These are phyloP conservation scores for Hycleus phaleratus DNA, from an alignment of 1,140 invertebrate genomes.

Conservation along the genomic window DNA sequence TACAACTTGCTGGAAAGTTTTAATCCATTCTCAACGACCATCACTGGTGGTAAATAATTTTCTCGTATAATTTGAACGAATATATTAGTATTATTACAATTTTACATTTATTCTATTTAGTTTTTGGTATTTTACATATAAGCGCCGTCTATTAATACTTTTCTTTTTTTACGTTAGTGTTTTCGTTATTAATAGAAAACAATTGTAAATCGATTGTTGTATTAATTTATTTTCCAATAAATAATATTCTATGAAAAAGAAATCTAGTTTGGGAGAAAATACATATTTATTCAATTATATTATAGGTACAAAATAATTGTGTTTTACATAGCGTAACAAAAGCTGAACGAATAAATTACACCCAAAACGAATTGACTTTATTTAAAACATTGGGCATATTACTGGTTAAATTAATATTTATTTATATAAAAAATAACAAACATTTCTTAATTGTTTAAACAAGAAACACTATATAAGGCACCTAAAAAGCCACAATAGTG, in stretches of 20 bases:
- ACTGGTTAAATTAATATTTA: not conserved
- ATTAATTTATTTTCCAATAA: conserved; percentile 3
- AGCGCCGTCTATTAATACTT: conserved; percentile 39
- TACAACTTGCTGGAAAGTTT: no score
- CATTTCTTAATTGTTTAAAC: conserved; percentile 2
- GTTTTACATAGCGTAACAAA: no score
- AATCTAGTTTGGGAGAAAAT: no score
- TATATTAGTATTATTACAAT: conserved; percentile 30
- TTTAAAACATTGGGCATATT: no score
- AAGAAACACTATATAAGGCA: conserved; percentile 2
- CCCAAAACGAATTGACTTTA: no score
- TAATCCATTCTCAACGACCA: no score
- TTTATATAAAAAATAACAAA: conserved; percentile 15
- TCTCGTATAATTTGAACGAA: conserved; percentile 25
- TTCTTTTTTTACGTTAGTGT: not conserved
- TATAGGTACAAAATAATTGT: no score
- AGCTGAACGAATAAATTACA: no score
- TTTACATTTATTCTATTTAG: conserved; percentile 31
- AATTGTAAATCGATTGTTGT: not conserved
- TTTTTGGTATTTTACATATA: conserved; percentile 32
- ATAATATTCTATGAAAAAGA: not conserved
- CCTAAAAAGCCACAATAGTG: conserved; percentile 16
- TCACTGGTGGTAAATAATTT: not conserved
- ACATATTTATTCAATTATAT: no score
- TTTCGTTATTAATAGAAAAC: conserved; percentile 9